Percentiles rank a stretch among this genome's conserved stretches.
Evolutionary conservation across 2,888 invertebrate species (phyloP).

Genomic region (Caradrina clavipalpis): DNA sequence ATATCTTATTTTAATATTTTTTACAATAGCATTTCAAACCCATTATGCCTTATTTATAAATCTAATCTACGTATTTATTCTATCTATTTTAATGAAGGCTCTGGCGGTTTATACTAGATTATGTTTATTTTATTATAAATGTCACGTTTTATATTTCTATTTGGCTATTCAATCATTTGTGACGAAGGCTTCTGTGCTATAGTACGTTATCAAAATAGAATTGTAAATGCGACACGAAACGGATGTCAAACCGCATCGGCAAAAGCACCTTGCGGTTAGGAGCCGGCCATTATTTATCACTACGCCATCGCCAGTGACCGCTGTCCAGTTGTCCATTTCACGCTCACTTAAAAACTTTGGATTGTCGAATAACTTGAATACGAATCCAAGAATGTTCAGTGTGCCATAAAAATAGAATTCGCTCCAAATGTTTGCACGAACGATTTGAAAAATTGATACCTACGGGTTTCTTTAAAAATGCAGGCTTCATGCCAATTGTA

Average conservation of each 20-base stretch:
- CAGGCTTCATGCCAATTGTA: conserved; percentile 17
- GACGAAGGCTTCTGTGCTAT: neutral
- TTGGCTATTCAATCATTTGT: neutral
- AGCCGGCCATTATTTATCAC: conserved; percentile 50
- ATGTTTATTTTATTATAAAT: too few relatives aligned
- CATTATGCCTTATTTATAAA: too few relatives aligned
- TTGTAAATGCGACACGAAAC: conserved; percentile 28
- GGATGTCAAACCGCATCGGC: conserved; percentile 34
- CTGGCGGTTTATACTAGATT: too few relatives aligned
- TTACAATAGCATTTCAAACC: too few relatives aligned
- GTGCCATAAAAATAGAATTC: conserved; percentile 22
- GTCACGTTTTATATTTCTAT: too few relatives aligned
- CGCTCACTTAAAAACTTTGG: conserved; percentile 44
- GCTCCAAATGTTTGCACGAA: conserved; percentile 11
- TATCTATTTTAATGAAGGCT: too few relatives aligned
- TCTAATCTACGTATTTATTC: too few relatives aligned
- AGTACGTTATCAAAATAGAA: conserved; percentile 31
- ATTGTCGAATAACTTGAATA: conserved; percentile 26
- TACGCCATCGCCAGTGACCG: conserved; percentile 35
- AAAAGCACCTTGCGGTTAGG: conserved; percentile 44
- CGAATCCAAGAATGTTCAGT: conserved; percentile 16
- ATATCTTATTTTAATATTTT: too few relatives aligned
- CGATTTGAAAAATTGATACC: conserved; percentile 19
- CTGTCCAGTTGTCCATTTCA: conserved; percentile 44
- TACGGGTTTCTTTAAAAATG: conserved; percentile 12